phyloP scores from a whole-genome alignment of 2,113 vertebrate species.

The Erythrocebus patas region DNA sequence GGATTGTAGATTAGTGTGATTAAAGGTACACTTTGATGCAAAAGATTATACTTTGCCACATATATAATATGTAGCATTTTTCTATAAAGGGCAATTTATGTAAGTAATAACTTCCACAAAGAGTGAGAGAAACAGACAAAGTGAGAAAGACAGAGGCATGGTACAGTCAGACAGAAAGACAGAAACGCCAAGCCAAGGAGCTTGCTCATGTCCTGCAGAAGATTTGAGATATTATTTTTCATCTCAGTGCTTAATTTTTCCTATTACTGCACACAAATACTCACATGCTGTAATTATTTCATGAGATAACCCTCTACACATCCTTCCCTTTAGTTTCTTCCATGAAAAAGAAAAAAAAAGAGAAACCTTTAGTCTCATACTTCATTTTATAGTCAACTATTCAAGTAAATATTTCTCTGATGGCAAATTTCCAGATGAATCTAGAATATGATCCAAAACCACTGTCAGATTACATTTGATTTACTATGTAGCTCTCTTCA shows the following conservation, averaged over 20 bases:
- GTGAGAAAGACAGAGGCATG: conserved; percentile 23
- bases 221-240: conserved; percentile 63
- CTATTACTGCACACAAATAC: conserved; percentile 21
- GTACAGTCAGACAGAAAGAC: not conserved
- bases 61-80: conserved; percentile 75
- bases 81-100: conserved; percentile 58
- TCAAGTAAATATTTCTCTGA: conserved; percentile 76
- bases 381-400: conserved; percentile 66
- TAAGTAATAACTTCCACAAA: conserved; percentile 53
- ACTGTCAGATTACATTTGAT: conserved; percentile 18
- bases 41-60: conserved; percentile 78
- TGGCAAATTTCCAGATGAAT: conserved; percentile 74
- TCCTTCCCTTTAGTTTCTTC: conserved; percentile 56
- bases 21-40: conserved; percentile 67
- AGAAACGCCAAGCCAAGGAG: not conserved
- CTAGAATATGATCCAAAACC: conserved; percentile 67
- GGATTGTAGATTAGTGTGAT: conserved; percentile 47
- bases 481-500: conserved; percentile 72
- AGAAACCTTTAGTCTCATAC: conserved; percentile 56
- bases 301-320: conserved; percentile 52
- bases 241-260: conserved; percentile 31
- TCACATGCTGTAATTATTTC: conserved; percentile 48
- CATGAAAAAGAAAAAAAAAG: not conserved
- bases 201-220: conserved; percentile 70
- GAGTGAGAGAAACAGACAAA: conserved; percentile 28